Evolutionary conservation across 1,140 invertebrate genomes (phyloP).

Genomic region (Tetramorium parvispinum): DNA sequence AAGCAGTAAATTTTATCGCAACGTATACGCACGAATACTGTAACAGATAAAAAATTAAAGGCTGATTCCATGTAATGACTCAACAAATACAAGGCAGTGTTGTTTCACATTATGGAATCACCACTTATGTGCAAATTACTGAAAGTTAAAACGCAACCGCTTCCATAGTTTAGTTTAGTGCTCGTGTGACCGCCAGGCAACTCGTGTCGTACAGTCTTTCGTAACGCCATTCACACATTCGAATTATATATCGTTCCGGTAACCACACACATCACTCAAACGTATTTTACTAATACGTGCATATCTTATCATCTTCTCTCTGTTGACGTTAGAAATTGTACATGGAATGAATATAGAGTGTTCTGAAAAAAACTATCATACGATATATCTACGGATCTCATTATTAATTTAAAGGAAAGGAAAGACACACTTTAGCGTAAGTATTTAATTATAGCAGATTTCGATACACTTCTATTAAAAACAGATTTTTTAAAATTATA

Average conservation of each 20-base stretch:
- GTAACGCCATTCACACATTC: neutral
- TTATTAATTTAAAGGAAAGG: neutral
- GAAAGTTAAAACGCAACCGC: slow-evolving; percentile 52
- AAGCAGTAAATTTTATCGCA: neutral
- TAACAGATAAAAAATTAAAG: slow-evolving; percentile 10
- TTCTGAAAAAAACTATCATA: neutral
- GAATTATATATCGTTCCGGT: slow-evolving; percentile 7
- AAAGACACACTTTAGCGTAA: neutral
- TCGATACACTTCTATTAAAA: neutral
- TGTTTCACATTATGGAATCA: slow-evolving; percentile 32
- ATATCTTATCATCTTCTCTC: neutral
- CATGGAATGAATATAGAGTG: neutral
- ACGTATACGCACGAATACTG: neutral
- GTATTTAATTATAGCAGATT: neutral
- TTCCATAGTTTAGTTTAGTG: slow-evolving; percentile 39
- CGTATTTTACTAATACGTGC: neutral
- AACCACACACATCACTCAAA: neutral
- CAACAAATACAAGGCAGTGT: slow-evolving; percentile 20
- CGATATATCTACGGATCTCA: neutral
- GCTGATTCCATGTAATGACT: neutral
- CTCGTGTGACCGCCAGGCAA: slow-evolving; percentile 22
- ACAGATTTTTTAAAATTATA: neutral
- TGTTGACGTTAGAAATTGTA: neutral
- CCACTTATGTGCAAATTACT: slow-evolving; percentile 48
- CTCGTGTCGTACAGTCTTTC: slow-evolving; percentile 24